Evolutionary conservation across 2,797 vertebrate genomes (phyloP).

Genomic region (Trematomus bernacchii): DNA sequence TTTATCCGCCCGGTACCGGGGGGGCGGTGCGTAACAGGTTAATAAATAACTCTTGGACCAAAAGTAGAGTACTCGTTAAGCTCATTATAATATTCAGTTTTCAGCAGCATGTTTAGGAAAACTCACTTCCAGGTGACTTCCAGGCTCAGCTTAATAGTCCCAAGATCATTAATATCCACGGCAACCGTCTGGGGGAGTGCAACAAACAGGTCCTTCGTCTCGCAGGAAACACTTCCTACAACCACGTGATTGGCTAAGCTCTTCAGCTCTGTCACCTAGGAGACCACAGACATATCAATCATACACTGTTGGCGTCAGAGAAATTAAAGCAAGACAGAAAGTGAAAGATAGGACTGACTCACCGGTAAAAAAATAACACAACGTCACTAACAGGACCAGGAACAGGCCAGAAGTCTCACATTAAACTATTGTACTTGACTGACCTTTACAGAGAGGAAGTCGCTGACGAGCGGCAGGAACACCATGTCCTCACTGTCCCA

Average conservation of each 20-base stretch:
- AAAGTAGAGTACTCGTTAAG: neutral
- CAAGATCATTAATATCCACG: constrained; percentile 98
- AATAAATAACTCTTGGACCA: neutral
- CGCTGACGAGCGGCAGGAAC: constrained; percentile 93
- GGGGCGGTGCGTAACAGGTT: no score
- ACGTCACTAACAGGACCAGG: no score
- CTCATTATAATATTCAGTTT: neutral
- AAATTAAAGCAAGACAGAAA: neutral
- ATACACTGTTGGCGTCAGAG: neutral
- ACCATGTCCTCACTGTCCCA: constrained; percentile 98
- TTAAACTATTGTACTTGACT: constrained; percentile 20
- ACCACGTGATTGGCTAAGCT: constrained; percentile 95
- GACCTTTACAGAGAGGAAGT: constrained; percentile 97
- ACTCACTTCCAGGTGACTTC: constrained; percentile 98
- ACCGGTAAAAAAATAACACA: no score
- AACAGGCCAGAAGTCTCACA: neutral
- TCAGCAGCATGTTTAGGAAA: neutral
- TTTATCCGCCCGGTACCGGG: no score
- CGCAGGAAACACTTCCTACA: constrained; percentile 95
- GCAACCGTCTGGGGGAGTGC: constrained; percentile 94
- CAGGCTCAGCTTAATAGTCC: constrained; percentile 96
- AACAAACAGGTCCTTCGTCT: constrained; percentile 96
- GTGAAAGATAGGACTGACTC: neutral
- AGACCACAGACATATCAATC: constrained; percentile 42
- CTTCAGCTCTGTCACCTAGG: constrained; percentile 95